Evolutionary conservation across 2,888 invertebrate species (phyloP).

Genomic region (Pandemis corylana): DNA sequence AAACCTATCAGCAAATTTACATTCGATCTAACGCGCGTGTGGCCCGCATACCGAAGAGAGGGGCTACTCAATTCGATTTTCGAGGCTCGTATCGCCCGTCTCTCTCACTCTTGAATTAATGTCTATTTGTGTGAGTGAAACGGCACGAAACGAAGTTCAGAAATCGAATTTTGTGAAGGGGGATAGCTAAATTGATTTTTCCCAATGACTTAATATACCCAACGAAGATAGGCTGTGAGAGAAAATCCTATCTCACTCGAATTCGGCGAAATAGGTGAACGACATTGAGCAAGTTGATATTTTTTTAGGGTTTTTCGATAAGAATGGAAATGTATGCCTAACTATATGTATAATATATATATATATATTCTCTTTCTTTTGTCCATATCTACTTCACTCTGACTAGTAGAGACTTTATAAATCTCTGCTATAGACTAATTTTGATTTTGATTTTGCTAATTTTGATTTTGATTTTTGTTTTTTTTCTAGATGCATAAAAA

Average conservation of each 20-base stretch:
- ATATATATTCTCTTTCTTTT: not conserved
- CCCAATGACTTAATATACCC: constrained; percentile 33
- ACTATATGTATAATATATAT: too few relatives aligned
- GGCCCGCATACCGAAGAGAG: constrained; percentile 21
- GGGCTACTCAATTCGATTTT: constrained; percentile 24
- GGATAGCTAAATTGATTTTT: constrained; percentile 29
- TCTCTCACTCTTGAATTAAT: too few relatives aligned
- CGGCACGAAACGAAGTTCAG: too few relatives aligned
- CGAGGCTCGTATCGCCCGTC: too few relatives aligned
- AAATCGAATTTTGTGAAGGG: not conserved
- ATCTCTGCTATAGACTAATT: too few relatives aligned
- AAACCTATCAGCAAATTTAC: constrained; percentile 32
- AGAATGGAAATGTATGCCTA: too few relatives aligned
- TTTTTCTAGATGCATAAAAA: too few relatives aligned
- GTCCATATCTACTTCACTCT: too few relatives aligned
- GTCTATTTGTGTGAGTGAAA: too few relatives aligned
- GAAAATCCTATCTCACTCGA: not conserved
- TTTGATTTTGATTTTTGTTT: too few relatives aligned
- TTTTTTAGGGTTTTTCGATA: not conserved
- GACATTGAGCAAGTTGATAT: not conserved
- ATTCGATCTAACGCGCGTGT: constrained; percentile 17
- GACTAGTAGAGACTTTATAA: too few relatives aligned
- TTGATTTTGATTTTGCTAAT: too few relatives aligned
- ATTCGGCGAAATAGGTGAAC: not conserved
- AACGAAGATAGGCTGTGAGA: not conserved